phyloP scores from a whole-genome alignment of 2,888 invertebrate genomes.

The Troides helena region DNA sequence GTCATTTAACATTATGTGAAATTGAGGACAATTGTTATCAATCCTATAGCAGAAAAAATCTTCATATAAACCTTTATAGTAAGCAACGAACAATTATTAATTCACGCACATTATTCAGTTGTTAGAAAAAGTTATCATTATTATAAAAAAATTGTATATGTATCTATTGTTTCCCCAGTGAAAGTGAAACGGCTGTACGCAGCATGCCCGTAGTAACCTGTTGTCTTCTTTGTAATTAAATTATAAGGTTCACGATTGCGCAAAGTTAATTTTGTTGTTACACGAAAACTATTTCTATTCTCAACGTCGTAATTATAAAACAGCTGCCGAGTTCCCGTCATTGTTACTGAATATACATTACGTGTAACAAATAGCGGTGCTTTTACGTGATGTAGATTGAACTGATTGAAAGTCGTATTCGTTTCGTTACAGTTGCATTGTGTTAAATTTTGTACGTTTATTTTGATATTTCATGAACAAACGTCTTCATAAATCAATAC shows the following conservation, averaged over 20 bases:
- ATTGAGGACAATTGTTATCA: too few species aligned
- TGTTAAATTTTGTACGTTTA: not conserved
- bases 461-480: too few species aligned
- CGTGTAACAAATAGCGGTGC: constrained; percentile 39
- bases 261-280: constrained; percentile 53
- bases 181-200: constrained; percentile 19
- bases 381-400: constrained; percentile 44
- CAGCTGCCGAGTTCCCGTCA: constrained; percentile 39
- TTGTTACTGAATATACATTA: constrained; percentile 39
- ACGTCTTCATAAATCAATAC: too few species aligned
- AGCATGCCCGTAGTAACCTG: constrained; percentile 27
- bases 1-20: too few species aligned
- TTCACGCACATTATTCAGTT: constrained; percentile 13
- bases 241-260: constrained; percentile 45
- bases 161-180: constrained; percentile 24
- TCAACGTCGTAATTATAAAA: constrained; percentile 41
- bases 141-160: constrained; percentile 7
- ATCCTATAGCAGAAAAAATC: not conserved
- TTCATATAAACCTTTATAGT: not conserved
- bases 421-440: constrained; percentile 9
- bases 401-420: constrained; percentile 36
- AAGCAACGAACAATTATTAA: not conserved
- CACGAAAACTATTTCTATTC: constrained; percentile 54
- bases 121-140: constrained; percentile 4
- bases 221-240: constrained; percentile 35